A percentile compares a stretch with the other conserved stretches of the same genome.
Conservation (phyloP, 1,140 invertebrate species). For the Ptiloglossa arizonensis region DNA sequence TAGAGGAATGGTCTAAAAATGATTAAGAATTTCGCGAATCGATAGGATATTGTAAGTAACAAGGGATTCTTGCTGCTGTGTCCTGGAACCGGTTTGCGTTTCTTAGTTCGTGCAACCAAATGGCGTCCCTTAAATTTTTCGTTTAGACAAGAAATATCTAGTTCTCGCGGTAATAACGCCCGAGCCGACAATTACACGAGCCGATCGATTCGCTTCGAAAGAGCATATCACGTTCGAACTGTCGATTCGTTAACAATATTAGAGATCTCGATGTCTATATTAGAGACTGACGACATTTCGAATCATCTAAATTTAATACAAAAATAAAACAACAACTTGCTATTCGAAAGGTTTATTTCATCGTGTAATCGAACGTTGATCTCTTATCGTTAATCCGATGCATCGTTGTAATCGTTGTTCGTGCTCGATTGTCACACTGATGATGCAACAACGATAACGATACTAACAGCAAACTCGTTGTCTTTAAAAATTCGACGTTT, state of each 20-base stretch:
- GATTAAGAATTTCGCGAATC: slow-evolving; percentile 29
- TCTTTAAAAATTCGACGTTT: neutral
- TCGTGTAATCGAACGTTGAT: neutral
- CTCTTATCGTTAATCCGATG: neutral
- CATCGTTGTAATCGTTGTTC: neutral
- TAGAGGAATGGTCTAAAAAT: neutral
- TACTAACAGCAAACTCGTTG: neutral
- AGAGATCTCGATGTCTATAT: too few relatives aligned
- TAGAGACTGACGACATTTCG: too few relatives aligned
- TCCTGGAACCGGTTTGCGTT: slow-evolving; percentile 53
- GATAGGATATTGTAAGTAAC: neutral
- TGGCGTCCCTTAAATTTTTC: slow-evolving; percentile 24
- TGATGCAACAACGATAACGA: neutral
- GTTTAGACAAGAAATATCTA: slow-evolving; percentile 9
- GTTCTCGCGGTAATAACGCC: neutral
- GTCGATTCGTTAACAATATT: too few relatives aligned
- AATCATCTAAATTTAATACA: too few relatives aligned
- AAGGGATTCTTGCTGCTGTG: slow-evolving; percentile 35
- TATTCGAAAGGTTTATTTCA: neutral
- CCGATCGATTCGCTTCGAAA: too few relatives aligned
- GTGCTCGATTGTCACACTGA: neutral
- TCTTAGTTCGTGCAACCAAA: slow-evolving; percentile 40
- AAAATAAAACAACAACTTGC: neutral
- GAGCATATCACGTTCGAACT: too few relatives aligned
- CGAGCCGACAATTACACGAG: too few relatives aligned